Evolutionary conservation across 2,113 vertebrate genomes (phyloP).

Genomic region (Dermatemys mawii): DNA sequence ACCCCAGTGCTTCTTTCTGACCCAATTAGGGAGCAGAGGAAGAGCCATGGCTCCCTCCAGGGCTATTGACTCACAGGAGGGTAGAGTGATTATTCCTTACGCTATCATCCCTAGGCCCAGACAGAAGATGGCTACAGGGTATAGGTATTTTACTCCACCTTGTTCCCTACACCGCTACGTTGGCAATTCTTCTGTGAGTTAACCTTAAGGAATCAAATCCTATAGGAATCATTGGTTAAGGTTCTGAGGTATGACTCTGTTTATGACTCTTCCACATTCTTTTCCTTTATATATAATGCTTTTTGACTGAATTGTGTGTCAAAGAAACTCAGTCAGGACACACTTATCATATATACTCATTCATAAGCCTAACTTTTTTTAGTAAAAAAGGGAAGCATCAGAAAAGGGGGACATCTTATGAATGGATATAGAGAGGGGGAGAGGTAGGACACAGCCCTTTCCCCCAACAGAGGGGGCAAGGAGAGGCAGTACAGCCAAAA

Average conservation of each 20-base stretch:
- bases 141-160: not conserved
- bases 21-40: not conserved
- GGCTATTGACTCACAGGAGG: not conserved
- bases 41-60: not conserved
- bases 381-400: too few relatives aligned
- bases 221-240: not conserved
- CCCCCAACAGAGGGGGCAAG: too few relatives aligned
- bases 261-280: not conserved
- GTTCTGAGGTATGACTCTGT: not conserved
- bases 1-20: not conserved
- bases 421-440: too few relatives aligned
- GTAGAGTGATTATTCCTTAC: not conserved
- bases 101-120: not conserved
- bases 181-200: not conserved
- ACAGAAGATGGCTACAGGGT: not conserved
- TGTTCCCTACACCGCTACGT: not conserved
- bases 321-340: not conserved
- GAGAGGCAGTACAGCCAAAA: too few relatives aligned
- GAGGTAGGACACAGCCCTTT: too few relatives aligned
- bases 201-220: not conserved
- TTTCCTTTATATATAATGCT: not conserved
- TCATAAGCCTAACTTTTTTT: too few relatives aligned
- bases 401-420: too few relatives aligned
- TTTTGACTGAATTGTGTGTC: not conserved
- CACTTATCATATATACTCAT: too few relatives aligned